Percentiles rank a stretch among this genome's conserved stretches.
Conservation (phyloP, 2,113 vertebrate species). For the Sinocyclocheilus rhinocerous region DNA sequence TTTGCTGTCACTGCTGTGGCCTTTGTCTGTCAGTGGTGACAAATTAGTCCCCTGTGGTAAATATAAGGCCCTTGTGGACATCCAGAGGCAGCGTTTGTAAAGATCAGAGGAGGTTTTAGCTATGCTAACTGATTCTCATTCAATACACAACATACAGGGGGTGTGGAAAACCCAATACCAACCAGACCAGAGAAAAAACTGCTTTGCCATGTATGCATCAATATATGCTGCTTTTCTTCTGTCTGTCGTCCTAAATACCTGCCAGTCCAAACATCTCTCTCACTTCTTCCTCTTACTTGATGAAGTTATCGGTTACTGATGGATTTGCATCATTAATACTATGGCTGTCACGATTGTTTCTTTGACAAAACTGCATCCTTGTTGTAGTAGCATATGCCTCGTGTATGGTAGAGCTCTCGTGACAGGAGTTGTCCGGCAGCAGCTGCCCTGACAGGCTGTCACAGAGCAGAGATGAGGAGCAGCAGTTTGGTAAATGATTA, state of each 20-base stretch:
- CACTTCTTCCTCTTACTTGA: too few relatives aligned
- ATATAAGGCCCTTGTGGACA: constrained; percentile 19
- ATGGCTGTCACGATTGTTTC: neutral
- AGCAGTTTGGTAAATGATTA: constrained; percentile 34
- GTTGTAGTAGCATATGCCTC: constrained; percentile 12
- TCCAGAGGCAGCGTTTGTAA: constrained; percentile 41
- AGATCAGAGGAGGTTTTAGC: neutral
- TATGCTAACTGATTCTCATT: constrained; percentile 36
- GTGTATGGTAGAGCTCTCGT: neutral
- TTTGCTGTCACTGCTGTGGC: constrained; percentile 55
- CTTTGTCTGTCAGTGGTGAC: constrained; percentile 58
- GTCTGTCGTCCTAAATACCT: neutral
- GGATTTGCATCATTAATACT: too few relatives aligned
- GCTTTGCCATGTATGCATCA: neutral
- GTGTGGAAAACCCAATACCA: neutral
- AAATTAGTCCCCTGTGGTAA: constrained; percentile 60
- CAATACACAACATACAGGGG: neutral
- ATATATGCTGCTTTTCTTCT: neutral
- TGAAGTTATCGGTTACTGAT: neutral
- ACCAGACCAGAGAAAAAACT: constrained; percentile 5
- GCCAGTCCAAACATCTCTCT: neutral
- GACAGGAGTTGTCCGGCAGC: constrained; percentile 10
- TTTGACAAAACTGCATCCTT: neutral
- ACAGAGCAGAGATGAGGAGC: constrained; percentile 22
- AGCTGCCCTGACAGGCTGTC: constrained; percentile 34